Base-by-base conservation (phyloP, 2,113 vertebrate species). In the Callipepla californica region DNA sequence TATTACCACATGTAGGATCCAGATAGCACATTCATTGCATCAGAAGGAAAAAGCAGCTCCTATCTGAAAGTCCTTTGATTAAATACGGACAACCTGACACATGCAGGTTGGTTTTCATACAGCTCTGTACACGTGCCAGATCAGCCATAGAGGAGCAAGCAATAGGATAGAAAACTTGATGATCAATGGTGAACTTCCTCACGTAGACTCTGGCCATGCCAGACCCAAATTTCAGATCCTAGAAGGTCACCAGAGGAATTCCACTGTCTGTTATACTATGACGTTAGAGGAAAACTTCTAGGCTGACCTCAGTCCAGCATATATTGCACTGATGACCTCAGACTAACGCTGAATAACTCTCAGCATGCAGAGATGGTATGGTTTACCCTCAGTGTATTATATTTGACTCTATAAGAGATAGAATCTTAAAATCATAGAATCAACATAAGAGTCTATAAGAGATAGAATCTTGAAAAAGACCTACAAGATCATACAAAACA, bases 91-190 rank as follows among this genome's bases (percentile, higher is more conserved):
- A 65, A 10, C 7, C 6, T 61, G 9, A 20, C 1, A 1, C 0
- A 0, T n/a, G 25, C 19, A 80, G 23, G 9, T 11, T 44, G 8
- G 51, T 47, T 59, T 7, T 53, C 75, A 32, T 26, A 42, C 5
- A 68, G 22, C 40, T 23, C 26, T 65, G 1, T 34, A 16, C 6
- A 11, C 0, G 1, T 0, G 0, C 23, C 17, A 21, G 22, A 5
- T 53, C 19, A 86, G 19, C 6, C 8, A 42, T 67, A 47, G 63
- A 77, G 51, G 34, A 13, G 8, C 4, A 7, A 3, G 19, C 23
- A 4, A 82, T 69, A 6, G 7, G 32, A 13, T 44, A 53, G n/a
- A 55, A 51, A 74, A 36, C 5, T 55, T 55, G 11, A 17, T 4
- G 3, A 34, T 11, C 32, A 20, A 25, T 21, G 7, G 11, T 21